These are phyloP conservation scores for Isichthys henryi DNA, from an alignment of 2,113 vertebrate genomes.

Conservation along the genomic window DNA sequence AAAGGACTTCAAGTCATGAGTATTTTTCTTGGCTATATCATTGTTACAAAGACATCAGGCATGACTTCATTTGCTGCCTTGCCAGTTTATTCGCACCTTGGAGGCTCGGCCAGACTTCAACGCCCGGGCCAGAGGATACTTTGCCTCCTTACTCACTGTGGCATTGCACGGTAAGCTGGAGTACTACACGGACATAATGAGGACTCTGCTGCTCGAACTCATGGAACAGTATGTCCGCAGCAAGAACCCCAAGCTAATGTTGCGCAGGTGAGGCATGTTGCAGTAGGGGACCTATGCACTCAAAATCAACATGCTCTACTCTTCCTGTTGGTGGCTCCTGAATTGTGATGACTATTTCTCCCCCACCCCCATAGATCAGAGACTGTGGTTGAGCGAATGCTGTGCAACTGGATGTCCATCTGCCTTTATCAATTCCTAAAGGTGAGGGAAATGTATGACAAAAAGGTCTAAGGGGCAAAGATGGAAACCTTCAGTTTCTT, in stretches of 20 bases:
- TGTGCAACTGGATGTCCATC: conserved; percentile 99
- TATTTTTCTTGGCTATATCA: background rate
- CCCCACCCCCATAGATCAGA: conserved; percentile 70
- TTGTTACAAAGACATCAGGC: background rate
- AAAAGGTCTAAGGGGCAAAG: background rate
- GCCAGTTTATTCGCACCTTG: conserved; percentile 88
- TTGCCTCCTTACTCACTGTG: conserved; percentile 89
- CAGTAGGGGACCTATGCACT: background rate
- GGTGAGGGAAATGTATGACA: conserved; percentile 55
- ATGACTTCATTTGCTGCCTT: background rate
- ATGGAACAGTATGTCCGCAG: conserved; percentile 87
- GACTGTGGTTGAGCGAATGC: conserved; percentile 97
- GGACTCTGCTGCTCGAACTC: conserved; percentile 84
- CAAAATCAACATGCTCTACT: background rate
- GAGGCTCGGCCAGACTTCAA: conserved; percentile 88
- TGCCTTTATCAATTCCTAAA: conserved; percentile 94
- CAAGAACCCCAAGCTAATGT: conserved; percentile 96
- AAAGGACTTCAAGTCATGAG: background rate
- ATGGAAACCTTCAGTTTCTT: background rate
- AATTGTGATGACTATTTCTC: background rate
- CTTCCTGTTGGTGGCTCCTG: background rate
- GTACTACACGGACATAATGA: conserved; percentile 96
- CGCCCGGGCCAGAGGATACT: conserved; percentile 81
- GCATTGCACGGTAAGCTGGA: conserved; percentile 93
- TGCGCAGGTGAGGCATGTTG: conserved; percentile 72